These are phyloP conservation scores for Apantesis nais DNA, from an alignment of 2,888 invertebrate species.

Conservation along the genomic window DNA sequence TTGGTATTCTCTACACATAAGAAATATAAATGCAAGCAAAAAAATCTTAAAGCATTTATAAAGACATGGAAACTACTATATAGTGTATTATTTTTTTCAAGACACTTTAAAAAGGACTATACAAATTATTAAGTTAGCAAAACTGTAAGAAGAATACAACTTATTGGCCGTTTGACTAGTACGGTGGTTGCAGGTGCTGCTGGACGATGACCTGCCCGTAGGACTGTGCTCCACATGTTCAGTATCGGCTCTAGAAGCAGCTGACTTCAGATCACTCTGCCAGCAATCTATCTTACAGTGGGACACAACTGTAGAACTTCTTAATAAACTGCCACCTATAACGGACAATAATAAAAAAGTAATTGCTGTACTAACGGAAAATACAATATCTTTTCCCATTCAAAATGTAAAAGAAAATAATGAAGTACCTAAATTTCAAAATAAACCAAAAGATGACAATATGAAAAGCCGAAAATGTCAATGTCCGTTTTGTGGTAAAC, in stretches of 20 bases:
- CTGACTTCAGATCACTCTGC: constrained; percentile 66
- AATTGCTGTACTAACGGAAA: constrained; percentile 55
- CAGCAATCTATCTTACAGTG: constrained; percentile 60
- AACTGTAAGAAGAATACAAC: constrained; percentile 5
- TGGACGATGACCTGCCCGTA: constrained; percentile 67
- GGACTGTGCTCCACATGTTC: constrained; percentile 70
- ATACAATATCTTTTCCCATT: constrained; percentile 54
- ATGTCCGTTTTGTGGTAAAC: constrained; percentile 69
- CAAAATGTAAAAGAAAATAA: constrained; percentile 25
- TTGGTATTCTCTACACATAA: not conserved
- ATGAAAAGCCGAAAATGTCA: constrained; percentile 49
- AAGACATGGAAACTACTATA: not conserved
- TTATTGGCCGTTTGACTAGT: constrained; percentile 69
- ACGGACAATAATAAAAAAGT: constrained; percentile 37
- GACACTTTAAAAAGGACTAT: not conserved
- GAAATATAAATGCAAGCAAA: not conserved
- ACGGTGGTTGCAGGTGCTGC: constrained; percentile 75
- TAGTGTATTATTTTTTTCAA: not conserved
- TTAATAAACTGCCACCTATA: constrained; percentile 55
- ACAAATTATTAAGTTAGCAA: not conserved
- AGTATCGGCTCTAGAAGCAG: constrained; percentile 62
- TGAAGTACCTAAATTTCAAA: constrained; percentile 7
- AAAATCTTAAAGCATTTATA: not conserved
- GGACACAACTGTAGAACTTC: constrained; percentile 57
- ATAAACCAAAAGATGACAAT: constrained; percentile 19